Percentiles rank a stretch among this genome's conserved stretches.
These are phyloP conservation scores for Alectoris magna DNA, from an alignment of 2,797 vertebrate species.

Conservation along the genomic window DNA sequence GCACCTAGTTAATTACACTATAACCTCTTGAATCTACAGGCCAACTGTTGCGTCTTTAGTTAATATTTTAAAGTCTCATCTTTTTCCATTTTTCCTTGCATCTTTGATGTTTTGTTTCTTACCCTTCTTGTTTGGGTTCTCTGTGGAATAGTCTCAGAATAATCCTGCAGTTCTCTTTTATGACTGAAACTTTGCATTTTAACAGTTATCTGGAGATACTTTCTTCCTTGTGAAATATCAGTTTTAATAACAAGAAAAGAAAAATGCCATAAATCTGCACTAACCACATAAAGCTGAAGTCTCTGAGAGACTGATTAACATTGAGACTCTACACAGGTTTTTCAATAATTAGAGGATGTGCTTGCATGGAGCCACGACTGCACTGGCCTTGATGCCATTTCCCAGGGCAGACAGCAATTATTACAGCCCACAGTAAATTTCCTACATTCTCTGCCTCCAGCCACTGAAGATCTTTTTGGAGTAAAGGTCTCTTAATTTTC, in stretches of 20 bases:
- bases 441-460: constrained; percentile 77
- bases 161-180: constrained; percentile 91
- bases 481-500: constrained; percentile 89
- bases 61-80: constrained; percentile 88
- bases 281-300: constrained; percentile 91
- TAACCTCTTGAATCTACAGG: constrained; percentile 85
- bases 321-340: constrained; percentile 85
- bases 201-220: constrained; percentile 93
- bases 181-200: constrained; percentile 95
- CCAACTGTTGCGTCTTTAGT: constrained; percentile 89
- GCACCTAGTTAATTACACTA: constrained; percentile 85
- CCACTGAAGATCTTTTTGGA: constrained; percentile 82
- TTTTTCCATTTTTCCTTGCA: constrained; percentile 74
- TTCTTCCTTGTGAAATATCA: constrained; percentile 92
- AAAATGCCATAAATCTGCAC: constrained; percentile 91
- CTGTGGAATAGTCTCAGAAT: constrained; percentile 86
- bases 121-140: constrained; percentile 85
- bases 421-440: constrained; percentile 84
- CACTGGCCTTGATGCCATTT: constrained; percentile 89
- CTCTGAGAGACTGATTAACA: constrained; percentile 99
- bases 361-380: constrained; percentile 83
- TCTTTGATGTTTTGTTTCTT: constrained; percentile 94
- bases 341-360: constrained; percentile 91
- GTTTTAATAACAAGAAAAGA: constrained; percentile 94
- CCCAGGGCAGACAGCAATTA: constrained; percentile 89